Evolutionary conservation across 2,797 vertebrate species (phyloP).

Genomic region (Oreonectes daqikongensis): DNA sequence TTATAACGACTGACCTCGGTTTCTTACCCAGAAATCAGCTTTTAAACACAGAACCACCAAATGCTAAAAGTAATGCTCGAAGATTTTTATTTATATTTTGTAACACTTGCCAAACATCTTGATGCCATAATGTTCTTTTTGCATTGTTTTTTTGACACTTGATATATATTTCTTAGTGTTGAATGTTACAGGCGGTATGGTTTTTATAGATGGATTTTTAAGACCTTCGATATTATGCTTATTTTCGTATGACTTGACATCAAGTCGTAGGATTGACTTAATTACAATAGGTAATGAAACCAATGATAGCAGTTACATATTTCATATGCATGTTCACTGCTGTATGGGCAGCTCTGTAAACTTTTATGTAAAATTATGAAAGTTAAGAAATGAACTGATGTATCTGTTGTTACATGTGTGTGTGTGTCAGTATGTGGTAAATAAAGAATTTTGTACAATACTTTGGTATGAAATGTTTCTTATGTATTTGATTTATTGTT

Average conservation of each 20-base stretch:
- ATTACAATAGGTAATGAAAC: neutral
- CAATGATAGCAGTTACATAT: neutral
- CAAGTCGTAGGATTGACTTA: neutral
- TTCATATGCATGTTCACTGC: neutral
- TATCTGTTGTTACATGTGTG: neutral
- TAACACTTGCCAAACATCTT: neutral
- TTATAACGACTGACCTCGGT: neutral
- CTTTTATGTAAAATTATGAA: no score
- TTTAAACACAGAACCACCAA: neutral
- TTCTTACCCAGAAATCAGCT: neutral
- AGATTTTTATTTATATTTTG: neutral
- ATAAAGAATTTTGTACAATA: slow-evolving; percentile 25
- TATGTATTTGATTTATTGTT: neutral
- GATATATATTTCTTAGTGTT: neutral
- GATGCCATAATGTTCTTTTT: neutral
- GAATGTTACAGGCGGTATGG: neutral
- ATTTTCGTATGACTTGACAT: neutral
- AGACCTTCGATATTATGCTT: neutral
- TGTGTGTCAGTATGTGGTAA: neutral
- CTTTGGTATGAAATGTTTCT: neutral
- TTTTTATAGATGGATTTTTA: neutral
- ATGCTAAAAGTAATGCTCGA: neutral
- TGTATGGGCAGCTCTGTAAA: neutral
- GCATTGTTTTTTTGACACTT: neutral
- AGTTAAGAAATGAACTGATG: neutral